Evolutionary conservation across 1,140 invertebrate genomes (phyloP), one percentile per base, ranked within the genome.

Genomic region (Atta cephalotes): DNA sequence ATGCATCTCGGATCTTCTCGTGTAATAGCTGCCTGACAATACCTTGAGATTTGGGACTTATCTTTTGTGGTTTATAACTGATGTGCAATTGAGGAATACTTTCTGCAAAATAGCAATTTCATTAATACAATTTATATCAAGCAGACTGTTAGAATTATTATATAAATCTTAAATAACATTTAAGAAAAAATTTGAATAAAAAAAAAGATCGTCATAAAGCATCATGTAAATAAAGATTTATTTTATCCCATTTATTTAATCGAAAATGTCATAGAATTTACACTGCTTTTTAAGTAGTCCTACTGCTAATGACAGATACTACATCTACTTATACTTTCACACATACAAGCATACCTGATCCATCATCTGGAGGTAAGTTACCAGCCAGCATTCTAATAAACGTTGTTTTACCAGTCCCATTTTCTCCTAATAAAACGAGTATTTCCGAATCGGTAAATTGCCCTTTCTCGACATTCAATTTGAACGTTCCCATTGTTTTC

Each of bases 391-490:
- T 98, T 93, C 98, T 96, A 93, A 99, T 99, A 92, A 99, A 99
- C 18, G 99, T 99, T 0, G 99, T 99, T 96, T 99, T 99, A 65
- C 99, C 99, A 66, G 99, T 99, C 88, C 99, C 99, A 96, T 99
- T 99, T 95, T 99, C 99, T 81, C 99, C 99, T 71, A 99, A 96
- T 93, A 99, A 96, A 18, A 99, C 99, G 92, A 99, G 97, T 94
- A 99, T 99, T 96, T 99, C 99, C 4, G 99, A 99, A 95, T 99
- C 99, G 31, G 99, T 99, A 94, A 99, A 99, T 92, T 99, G 98
- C 18, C 99, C 99, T 87, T 97, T 96, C 81, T 97, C 96, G 12
- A 99, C 98, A 4, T 95, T 95, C 63, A 99, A 95, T 71, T 96
- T 95, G 93, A 99, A 99, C 70, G 96, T 96, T 71, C 98, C 98